Percentiles rank a stretch among this genome's conserved stretches.
These are phyloP conservation scores for Crotalus horridus DNA, from an alignment of 2,113 vertebrate genomes.

Conservation along the genomic window DNA sequence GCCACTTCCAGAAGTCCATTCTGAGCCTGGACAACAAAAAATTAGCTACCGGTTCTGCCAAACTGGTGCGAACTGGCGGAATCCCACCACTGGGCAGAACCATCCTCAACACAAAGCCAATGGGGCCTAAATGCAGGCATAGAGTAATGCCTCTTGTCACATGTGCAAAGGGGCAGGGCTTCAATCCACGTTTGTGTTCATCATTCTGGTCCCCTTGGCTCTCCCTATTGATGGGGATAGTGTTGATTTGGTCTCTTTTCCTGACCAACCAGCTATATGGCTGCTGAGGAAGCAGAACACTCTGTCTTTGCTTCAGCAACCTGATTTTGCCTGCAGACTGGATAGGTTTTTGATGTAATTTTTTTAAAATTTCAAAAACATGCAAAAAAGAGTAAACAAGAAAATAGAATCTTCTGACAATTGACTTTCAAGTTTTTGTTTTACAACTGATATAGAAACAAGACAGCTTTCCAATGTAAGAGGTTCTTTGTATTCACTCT, in stretches of 20 bases:
- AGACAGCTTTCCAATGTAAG: neutral
- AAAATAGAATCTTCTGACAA: neutral
- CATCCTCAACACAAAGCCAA: neutral
- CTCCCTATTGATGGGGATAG: neutral
- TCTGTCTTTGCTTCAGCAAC: neutral
- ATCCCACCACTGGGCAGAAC: neutral
- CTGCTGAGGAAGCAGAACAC: neutral
- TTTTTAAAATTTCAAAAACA: neutral
- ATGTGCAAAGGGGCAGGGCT: neutral
- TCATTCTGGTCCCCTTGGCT: neutral
- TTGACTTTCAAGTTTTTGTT: neutral
- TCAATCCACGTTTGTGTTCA: neutral
- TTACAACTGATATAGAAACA: neutral
- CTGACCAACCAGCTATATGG: neutral
- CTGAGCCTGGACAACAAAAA: no score
- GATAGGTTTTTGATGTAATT: neutral
- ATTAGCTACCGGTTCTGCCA: no score
- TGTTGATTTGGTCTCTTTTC: neutral
- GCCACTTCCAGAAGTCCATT: no score
- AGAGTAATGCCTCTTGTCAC: neutral
- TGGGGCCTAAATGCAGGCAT: neutral
- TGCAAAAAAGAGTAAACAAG: neutral
- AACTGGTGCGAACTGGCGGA: no score
- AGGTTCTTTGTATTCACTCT: no score
- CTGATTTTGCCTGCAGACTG: neutral